phyloP scores from a whole-genome alignment of 2,797 vertebrate genomes.

The Poecilia gillii region DNA sequence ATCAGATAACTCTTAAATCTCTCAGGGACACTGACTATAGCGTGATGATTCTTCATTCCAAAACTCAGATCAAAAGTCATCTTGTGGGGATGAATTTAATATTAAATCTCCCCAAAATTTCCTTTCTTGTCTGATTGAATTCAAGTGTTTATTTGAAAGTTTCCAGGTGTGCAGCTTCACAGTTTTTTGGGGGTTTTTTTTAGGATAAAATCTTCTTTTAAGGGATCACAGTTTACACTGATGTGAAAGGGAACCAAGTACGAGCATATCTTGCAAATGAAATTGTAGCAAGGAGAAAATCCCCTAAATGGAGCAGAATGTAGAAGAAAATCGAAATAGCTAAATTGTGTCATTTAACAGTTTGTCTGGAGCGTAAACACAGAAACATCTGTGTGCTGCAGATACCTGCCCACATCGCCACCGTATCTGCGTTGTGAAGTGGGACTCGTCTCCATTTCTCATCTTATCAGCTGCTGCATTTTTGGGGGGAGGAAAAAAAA shows the following conservation, averaged over 20 bases:
- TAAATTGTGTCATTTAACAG: background rate
- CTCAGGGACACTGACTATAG: no score
- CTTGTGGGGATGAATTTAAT: background rate
- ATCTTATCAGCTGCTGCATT: slow-evolving; percentile 25
- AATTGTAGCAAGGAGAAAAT: background rate
- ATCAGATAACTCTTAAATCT: no score
- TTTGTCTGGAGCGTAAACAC: background rate
- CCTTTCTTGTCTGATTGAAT: background rate
- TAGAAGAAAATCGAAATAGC: background rate
- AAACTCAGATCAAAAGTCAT: no score
- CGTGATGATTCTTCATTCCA: no score
- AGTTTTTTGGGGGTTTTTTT: background rate
- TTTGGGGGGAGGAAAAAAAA: background rate
- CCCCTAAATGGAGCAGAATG: background rate
- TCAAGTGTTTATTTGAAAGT: background rate
- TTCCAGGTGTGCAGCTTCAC: background rate
- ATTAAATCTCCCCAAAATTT: background rate
- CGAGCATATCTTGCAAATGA: background rate
- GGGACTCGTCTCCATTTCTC: slow-evolving; percentile 10
- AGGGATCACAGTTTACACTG: background rate
- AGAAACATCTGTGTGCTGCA: slow-evolving; percentile 4
- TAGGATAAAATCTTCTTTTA: no score
- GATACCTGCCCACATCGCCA: background rate
- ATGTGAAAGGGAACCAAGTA: background rate
- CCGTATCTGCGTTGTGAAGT: background rate